Base-by-base conservation (phyloP, 2,797 vertebrate genomes). In the Pogoniulus pusillus region DNA sequence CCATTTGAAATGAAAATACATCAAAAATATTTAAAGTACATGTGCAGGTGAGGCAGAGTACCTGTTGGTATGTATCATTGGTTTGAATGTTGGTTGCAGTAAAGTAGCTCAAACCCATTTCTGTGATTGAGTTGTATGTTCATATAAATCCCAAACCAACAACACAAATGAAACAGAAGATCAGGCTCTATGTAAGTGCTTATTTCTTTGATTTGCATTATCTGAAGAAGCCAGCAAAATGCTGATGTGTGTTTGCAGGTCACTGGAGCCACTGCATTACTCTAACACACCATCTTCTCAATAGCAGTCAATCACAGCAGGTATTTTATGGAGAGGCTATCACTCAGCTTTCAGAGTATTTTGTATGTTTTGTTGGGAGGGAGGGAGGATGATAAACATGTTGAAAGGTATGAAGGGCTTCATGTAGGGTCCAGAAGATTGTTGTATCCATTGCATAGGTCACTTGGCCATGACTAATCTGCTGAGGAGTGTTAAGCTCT, bases 221-320 rank as follows among this genome's bases (percentile, higher is more conserved):
- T 34, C 16, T 43, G 49, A 37, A 68, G 53, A 59, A 79, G 49
- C 17, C 27, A 75, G 54, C 17, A 24, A 58, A 65, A 49, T 20
- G 43, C 34, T 17, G 34, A 18, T 75, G 29, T 79, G 26, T 76
- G 49, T 68, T 86, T 66, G 29, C 37, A 43, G 73, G 59, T 58
- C 49, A 34, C 34, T 76, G 64, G 65, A 83, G 53, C 51, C 34
- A 13, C 69, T 20, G 14, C 0, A 4, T 35, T 60, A 39, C 12
- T 62, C 9, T 65, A n/a, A 39, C 22, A 9, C 3, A n/a, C 34
- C 27, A 58, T 19, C 14, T 29, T 23, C 16, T 18, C 13, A 12
- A 20, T 7, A 43, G 47, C 5, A 6, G 29, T 59, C 1, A 0
- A 13, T 37, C 1, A 0, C 32, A 34, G 32, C 1, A 2, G 2